Evolutionary conservation across 1,140 invertebrate genomes (phyloP), one percentile per base, ranked within the genome.

Genomic region (Hyphantria cunea): DNA sequence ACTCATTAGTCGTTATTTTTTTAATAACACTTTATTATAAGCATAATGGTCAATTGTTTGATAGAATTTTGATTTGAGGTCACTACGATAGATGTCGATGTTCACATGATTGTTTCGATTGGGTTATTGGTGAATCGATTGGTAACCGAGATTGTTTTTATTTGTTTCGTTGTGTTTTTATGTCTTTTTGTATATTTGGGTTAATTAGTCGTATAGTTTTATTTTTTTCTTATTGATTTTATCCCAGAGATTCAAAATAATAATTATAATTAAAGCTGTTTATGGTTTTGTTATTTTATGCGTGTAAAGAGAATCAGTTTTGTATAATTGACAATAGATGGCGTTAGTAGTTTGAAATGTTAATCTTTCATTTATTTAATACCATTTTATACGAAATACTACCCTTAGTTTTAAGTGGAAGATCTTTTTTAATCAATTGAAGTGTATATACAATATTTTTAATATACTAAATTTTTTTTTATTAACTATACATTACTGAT

Each of bases 1-100:
- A 37, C 47, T 25, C 44, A 58, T 65, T 77, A 73, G 47, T 66
- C 68, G 71, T 60, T 47, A 53, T 55, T 81, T 75, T 80, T 84
- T 77, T 80, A 82, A 80, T 78, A 80, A 77, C 66, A 68, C 72
- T 68, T 70, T 79, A 82, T 81, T 77, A 82, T 70, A 68, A 76
- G 70, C 71, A 88, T 88, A 86, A 88, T 88, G 73, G 81, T 68
- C 75, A 80, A 89, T 89, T 89, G 85, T 89, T 84, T 84, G 85
- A 86, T 89, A 84, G 80, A 86, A 78, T 75, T 72, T 73, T 68
- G 76, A 81, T 77, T 72, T 44, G 79, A 65, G 84, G 84, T 84
- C 84, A 78, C 37, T 68, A 45, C 56, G 67, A 66, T 75, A 51
- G 51, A 65, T 69, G 34, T 61, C 42, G 32, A 33, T 54, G 34